Conservation (phyloP, 2,113 vertebrate species). For the Sporophila hypoxantha region DNA sequence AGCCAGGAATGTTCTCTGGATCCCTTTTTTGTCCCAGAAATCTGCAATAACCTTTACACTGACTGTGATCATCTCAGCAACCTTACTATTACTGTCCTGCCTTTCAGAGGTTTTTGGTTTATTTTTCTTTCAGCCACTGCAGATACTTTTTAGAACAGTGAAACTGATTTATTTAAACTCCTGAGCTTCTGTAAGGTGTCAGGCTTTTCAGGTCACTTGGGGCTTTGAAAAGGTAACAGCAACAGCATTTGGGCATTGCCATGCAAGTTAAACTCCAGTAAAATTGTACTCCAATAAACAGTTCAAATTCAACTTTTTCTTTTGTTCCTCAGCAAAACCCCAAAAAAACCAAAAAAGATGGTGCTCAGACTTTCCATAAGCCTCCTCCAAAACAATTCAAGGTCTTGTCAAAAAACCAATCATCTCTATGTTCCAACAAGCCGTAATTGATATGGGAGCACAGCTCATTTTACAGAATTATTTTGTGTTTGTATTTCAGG, state of each 20-base stretch:
- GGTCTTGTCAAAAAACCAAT: not conserved
- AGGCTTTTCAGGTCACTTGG: not conserved
- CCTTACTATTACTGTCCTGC: not conserved
- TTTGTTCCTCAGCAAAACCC: not conserved
- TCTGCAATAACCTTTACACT: not conserved
- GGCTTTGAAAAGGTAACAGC: not conserved
- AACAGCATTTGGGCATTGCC: not conserved
- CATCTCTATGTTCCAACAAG: not conserved
- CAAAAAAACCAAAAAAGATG: not conserved
- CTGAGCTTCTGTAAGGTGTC: not conserved
- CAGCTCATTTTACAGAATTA: not conserved
- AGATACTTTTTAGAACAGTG: not conserved
- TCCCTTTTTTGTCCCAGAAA: not conserved
- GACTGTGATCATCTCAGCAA: not conserved
- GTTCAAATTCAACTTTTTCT: not conserved
- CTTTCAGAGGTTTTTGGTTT: not conserved
- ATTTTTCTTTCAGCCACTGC: not conserved
- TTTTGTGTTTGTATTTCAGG: not conserved
- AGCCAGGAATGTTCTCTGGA: not conserved
- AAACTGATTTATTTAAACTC: not conserved
- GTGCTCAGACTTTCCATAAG: not conserved
- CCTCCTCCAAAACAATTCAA: not conserved
- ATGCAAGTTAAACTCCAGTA: not conserved
- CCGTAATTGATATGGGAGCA: not conserved
- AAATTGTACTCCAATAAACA: not conserved